Evolutionary conservation across 2,113 vertebrate genomes (phyloP), one percentile per base, ranked within the genome.

Genomic region (Climacteris rufus): DNA sequence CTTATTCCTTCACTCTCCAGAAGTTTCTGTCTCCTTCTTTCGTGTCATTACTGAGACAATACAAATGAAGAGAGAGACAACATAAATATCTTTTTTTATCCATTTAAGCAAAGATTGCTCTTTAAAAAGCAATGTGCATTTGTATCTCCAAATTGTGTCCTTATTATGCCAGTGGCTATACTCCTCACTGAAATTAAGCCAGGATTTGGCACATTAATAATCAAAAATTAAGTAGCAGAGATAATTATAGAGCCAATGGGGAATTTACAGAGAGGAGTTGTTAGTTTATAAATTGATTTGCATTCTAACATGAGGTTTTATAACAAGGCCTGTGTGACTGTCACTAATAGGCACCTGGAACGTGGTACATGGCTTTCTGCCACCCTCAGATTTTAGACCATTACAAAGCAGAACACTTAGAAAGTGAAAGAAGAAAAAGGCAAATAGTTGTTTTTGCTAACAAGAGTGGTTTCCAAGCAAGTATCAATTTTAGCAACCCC

Each of bases 151-250:
- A 95, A 94, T 94, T 92, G 82, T 31, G 84, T 37, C 75, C 61
- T 85, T 96, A 69, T 70, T 68, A 90, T 93, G 68, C 81, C 83
- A 88, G 42, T 66, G 33, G 21, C 61, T 93, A 30, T 61, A 49
- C n/a, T 91, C 27, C 44, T 82, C 22, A 84, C 35, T 33, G 66
- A 93, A 95, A 88, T 93, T 93, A 93, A 89, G 52, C 59, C 85
- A 76, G 39, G 61, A 76, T 87, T 92, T 83, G 59, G 74, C 70
- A 85, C 42, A 54, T 33, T 95, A 83, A 87, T 88, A 94, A 94
- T 91, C 59, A 90, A 91, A 90, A 95, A 96, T 96, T 96, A 86
- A 95, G 63, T 60, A 94, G 57, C 31, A 69, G 82, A 57, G 61
- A 88, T 84, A 94, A 96, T 95, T 96, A 92, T 42, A 89, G 69